Evolutionary conservation across 1,140 invertebrate genomes (phyloP).

Genomic region (Drosophila orosa): DNA sequence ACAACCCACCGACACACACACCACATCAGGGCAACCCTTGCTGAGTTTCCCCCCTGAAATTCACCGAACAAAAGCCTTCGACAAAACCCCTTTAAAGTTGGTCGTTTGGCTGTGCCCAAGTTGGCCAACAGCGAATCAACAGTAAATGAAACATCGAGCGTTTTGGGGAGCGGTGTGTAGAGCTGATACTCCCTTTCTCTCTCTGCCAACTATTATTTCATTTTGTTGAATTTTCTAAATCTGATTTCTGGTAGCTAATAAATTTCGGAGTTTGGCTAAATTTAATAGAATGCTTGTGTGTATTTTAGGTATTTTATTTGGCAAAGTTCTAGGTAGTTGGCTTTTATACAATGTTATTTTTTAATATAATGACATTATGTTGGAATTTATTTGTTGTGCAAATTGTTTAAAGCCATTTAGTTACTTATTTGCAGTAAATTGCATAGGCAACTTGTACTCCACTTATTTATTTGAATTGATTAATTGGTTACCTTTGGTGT

Average conservation of each 20-base stretch:
- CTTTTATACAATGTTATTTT: background rate
- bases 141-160: constrained; percentile 48
- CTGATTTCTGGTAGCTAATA: constrained; percentile 50
- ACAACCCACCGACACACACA: constrained; percentile 24
- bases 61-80: constrained; percentile 42
- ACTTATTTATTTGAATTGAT: background rate
- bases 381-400: too few relatives aligned
- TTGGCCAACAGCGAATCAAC: constrained; percentile 58
- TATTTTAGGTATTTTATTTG: constrained; percentile 5
- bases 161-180: background rate
- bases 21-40: constrained; percentile 31
- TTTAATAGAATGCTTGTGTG: constrained; percentile 25
- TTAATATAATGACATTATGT: background rate
- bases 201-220: constrained; percentile 22
- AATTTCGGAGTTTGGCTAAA: constrained; percentile 14
- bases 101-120: constrained; percentile 44
- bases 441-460: background rate
- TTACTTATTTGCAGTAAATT: background rate
- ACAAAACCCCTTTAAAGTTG: constrained; percentile 54
- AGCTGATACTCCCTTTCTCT: background rate
- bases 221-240: constrained; percentile 46
- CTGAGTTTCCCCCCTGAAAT: background rate
- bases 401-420: background rate
- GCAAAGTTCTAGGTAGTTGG: background rate
- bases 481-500: background rate